A percentile compares a stretch with the other conserved stretches of the same genome.
Evolutionary conservation across 1,140 invertebrate genomes (phyloP).

Genomic region (Drosophila seguyi): DNA sequence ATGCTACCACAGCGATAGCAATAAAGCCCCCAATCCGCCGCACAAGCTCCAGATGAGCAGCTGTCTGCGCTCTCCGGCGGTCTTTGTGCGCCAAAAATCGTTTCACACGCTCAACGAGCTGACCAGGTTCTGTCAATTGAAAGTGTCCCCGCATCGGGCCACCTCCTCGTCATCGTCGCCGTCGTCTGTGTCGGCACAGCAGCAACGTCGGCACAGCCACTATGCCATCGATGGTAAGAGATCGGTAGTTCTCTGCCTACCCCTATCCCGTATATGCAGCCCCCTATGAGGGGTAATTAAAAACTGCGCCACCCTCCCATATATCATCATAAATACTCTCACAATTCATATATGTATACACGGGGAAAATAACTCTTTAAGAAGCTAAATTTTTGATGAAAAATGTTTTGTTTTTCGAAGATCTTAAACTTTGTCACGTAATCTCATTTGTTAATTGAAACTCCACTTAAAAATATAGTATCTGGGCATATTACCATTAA

Average conservation of each 20-base stretch:
- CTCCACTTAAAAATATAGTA: background rate
- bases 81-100: conserved; percentile 82
- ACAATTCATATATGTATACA: conserved; percentile 31
- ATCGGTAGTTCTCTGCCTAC: conserved; percentile 31
- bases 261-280: conserved; percentile 31
- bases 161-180: conserved; percentile 17
- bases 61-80: conserved; percentile 76
- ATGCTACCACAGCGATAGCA: conserved; percentile 78
- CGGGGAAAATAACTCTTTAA: conserved; percentile 1
- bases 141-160: conserved; percentile 47
- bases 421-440: background rate
- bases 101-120: conserved; percentile 84
- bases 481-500: background rate
- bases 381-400: background rate
- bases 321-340: conserved; percentile 36
- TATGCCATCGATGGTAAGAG: conserved; percentile 69
- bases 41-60: conserved; percentile 76
- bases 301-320: conserved; percentile 23
- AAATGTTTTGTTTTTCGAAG: background rate
- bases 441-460: background rate
- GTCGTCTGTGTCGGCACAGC: conserved; percentile 7
- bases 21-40: conserved; percentile 42
- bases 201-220: conserved; percentile 48
- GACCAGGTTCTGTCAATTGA: conserved; percentile 77
- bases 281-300: conserved; percentile 54